These are phyloP conservation scores for Nemotelus nigrinus DNA, from an alignment of 2,888 invertebrate genomes.

Conservation along the genomic window DNA sequence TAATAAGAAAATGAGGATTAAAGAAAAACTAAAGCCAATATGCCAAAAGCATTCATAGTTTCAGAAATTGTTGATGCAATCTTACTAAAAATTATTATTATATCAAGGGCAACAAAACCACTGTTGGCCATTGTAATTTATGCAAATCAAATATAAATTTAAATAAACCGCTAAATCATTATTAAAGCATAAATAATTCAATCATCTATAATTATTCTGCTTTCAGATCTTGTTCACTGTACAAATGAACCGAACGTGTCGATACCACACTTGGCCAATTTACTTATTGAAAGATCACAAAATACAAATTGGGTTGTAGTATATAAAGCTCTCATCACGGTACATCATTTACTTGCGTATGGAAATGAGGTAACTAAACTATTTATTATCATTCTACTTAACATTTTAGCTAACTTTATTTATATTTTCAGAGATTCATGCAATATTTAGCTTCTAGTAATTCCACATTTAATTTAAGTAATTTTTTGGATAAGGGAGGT, in stretches of 20 bases:
- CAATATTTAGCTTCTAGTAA: constrained; percentile 99
- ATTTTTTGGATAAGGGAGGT: constrained; percentile 97
- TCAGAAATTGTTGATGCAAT: too few species aligned
- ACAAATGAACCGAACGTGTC: constrained; percentile 99
- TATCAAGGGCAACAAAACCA: too few species aligned
- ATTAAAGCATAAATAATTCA: too few species aligned
- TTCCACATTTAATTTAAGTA: constrained; percentile 97
- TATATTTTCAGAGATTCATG: constrained; percentile 86
- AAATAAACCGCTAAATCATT: too few species aligned
- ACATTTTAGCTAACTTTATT: constrained; percentile 4
- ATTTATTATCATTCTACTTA: constrained; percentile 20
- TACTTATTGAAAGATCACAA: constrained; percentile 97
- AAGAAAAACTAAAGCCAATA: too few species aligned
- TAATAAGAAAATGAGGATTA: too few species aligned
- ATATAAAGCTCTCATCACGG: constrained; percentile 96
- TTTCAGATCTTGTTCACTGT: constrained; percentile 96
- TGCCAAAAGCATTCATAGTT: too few species aligned
- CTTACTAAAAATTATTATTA: too few species aligned
- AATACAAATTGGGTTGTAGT: constrained; percentile 99
- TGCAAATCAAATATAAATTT: too few species aligned
- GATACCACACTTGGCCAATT: constrained; percentile 98
- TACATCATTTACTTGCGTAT: constrained; percentile 99
- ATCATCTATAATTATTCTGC: constrained; percentile 47
- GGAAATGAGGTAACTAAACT: constrained; percentile 91
- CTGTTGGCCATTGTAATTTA: too few species aligned